Evolutionary conservation across 1,140 invertebrate genomes (phyloP).

Genomic region (Mercenaria mercenaria): DNA sequence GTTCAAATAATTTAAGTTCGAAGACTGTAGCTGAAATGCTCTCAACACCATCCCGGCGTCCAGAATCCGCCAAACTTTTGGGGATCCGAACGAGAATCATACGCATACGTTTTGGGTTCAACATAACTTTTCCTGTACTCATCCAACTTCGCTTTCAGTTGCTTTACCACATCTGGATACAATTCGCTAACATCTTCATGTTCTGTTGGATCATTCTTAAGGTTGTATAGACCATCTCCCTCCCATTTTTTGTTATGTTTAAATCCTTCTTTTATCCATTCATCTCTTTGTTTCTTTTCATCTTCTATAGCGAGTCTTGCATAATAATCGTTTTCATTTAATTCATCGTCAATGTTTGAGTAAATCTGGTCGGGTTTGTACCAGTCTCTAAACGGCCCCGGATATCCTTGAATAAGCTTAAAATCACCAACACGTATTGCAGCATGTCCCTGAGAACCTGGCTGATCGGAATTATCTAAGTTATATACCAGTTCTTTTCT

Average conservation of each 20-base stretch:
- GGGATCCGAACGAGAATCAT: constrained; percentile 51
- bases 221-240: constrained; percentile 45
- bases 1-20: too few species aligned
- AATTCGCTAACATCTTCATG: constrained; percentile 53
- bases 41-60: constrained; percentile 72
- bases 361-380: constrained; percentile 27
- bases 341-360: neutral
- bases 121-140: constrained; percentile 66
- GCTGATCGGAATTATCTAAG: constrained; percentile 58
- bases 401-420: constrained; percentile 50
- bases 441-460: constrained; percentile 60
- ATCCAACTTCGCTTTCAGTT: constrained; percentile 49
- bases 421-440: constrained; percentile 69
- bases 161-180: constrained; percentile 63
- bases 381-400: neutral
- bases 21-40: too few species aligned
- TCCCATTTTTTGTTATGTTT: neutral
- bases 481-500: constrained; percentile 73
- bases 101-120: constrained; percentile 53
- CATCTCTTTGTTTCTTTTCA: neutral
- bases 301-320: neutral
- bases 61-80: constrained; percentile 61
- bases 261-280: neutral
- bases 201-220: constrained; percentile 67
- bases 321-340: constrained; percentile 14